A percentile compares a stretch with the other conserved stretches of the same genome.
These are phyloP conservation scores for Dascyllus trimaculatus DNA, from an alignment of 2,113 vertebrate genomes.

Conservation along the genomic window DNA sequence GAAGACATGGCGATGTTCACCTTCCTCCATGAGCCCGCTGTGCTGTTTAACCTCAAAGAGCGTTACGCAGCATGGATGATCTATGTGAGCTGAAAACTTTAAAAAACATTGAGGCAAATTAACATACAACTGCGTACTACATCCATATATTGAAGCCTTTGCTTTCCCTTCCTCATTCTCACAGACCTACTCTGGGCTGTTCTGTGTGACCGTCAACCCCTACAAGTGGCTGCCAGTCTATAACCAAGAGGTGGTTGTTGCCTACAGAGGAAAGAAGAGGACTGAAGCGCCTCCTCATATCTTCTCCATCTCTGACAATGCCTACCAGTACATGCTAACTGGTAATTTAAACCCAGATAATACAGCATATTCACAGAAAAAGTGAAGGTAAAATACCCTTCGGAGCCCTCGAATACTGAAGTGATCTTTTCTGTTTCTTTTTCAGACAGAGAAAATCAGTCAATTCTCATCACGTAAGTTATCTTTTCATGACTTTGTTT, in stretches of 20 bases:
- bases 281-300: conserved; percentile 93
- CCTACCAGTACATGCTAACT: conserved; percentile 93
- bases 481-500: background rate
- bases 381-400: background rate
- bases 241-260: conserved; percentile 89
- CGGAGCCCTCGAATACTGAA: background rate
- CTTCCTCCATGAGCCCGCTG: conserved; percentile 91
- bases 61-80: conserved; percentile 95
- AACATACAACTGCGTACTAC: no score
- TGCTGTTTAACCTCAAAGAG: conserved; percentile 94
- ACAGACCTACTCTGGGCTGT: conserved; percentile 87
- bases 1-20: conserved; percentile 96
- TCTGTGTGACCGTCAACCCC: conserved; percentile 93
- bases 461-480: conserved; percentile 81
- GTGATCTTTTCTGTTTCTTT: conserved; percentile 23
- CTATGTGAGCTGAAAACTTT: conserved; percentile 84
- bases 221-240: conserved; percentile 95
- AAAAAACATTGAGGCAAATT: background rate
- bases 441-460: conserved; percentile 82
- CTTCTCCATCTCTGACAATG: conserved; percentile 95
- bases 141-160: background rate
- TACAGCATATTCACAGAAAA: background rate
- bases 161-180: background rate
- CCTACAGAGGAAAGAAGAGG: conserved; percentile 94
- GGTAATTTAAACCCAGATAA: conserved; percentile 75